Conservation (phyloP, 2,113 vertebrate genomes). For the Oreotrochilus melanogaster region DNA sequence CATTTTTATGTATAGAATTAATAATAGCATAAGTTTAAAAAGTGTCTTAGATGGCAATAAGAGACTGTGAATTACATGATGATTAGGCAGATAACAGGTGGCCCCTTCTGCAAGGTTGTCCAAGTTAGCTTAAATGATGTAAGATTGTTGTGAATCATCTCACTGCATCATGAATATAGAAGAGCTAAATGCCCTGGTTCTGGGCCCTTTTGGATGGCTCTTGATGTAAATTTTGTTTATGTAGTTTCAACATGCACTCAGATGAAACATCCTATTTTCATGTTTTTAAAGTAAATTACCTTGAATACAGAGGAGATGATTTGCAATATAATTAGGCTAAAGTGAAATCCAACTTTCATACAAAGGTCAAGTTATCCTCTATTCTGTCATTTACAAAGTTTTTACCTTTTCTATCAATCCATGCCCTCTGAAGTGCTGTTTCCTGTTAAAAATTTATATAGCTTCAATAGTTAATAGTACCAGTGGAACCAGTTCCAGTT, state of each 20-base stretch:
- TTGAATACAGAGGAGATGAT: constrained; percentile 38
- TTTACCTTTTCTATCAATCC: neutral
- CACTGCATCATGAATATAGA: constrained; percentile 47
- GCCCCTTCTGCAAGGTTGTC: neutral
- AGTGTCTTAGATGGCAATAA: neutral
- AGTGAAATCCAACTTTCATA: constrained; percentile 47
- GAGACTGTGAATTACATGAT: constrained; percentile 27
- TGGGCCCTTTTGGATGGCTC: constrained; percentile 11
- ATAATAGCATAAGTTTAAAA: constrained; percentile 15
- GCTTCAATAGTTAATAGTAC: neutral
- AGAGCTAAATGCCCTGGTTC: neutral
- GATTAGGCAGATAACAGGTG: constrained; percentile 55
- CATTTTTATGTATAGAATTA: constrained; percentile 58
- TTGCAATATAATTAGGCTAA: constrained; percentile 52
- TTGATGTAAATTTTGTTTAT: constrained; percentile 71
- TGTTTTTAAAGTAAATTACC: constrained; percentile 66
- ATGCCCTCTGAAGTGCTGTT: neutral
- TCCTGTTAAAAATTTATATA: neutral
- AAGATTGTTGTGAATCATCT: constrained; percentile 31
- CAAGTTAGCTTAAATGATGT: constrained; percentile 19
- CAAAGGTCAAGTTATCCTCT: constrained; percentile 60
- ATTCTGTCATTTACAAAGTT: constrained; percentile 9
- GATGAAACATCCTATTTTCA: constrained; percentile 61
- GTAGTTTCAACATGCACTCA: constrained; percentile 39
- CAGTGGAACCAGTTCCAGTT: neutral